Base-by-base conservation (phyloP, 2,113 vertebrate species). In the Ctenodactylus gundi region DNA sequence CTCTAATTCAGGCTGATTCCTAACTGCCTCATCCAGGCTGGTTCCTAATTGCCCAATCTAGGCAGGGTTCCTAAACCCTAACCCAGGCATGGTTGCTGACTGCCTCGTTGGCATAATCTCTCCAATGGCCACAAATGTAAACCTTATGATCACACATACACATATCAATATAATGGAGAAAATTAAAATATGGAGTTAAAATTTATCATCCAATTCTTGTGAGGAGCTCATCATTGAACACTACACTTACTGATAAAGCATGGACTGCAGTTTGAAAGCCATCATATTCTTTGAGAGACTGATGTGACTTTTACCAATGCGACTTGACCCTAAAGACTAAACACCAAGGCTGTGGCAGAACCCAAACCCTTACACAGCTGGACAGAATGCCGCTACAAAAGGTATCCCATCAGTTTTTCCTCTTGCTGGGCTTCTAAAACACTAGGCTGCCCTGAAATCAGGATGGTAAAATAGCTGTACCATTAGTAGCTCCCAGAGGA, bases 201-300 rank as follows among this genome's bases (percentile, higher is more conserved):
- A 85, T 88, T 84, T 41, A 60, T 84, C 27, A 85, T 53, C 49
- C 75, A 29, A 60, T 88, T 96, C 68, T 91, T 27, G 15, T 34
- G 46, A 67, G 34, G 2, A 57, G 15, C 20, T 83, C 55, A 65
- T 88, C 65, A 58, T 62, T 91, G 87, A 90, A 31, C 8, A 68
- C n/a, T 68, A 14, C 12, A 57, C 20, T 70, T 62, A 94, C 34
- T 84, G 51, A 67, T 31, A 90, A 95, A 49, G 25, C 65, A 85
- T n/a, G 34, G n/a, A 51, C 88, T 60, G 39, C n/a, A 25, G 27
- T 27, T 39, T 76, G 20, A 81, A 8, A 58, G 10, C 7, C 62
- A 18, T 36, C 34, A 64, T 73, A 14, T 6, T 12, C 23, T 58
- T 85, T 58, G 51, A 89, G 21, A 36, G 13, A 62, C 29, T 75